Percentiles rank a stretch among this genome's conserved stretches.
phyloP scores from a whole-genome alignment of 2,888 invertebrate species.

The Cabera pusaria region DNA sequence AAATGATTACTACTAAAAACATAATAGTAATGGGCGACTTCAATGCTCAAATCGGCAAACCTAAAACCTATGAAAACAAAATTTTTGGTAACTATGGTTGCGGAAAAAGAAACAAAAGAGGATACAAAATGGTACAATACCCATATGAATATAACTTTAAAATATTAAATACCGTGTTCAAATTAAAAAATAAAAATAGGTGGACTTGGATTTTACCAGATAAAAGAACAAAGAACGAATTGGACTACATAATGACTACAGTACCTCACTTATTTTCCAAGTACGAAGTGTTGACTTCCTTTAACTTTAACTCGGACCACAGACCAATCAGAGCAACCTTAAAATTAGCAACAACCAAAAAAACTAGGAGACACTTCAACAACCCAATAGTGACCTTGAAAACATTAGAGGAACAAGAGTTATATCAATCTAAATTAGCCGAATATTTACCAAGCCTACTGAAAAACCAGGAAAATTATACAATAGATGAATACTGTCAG shows the following conservation, averaged over 20 bases:
- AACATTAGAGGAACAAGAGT: too few relatives aligned
- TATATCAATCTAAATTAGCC: too few relatives aligned
- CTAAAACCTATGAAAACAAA: slow-evolving; percentile 1
- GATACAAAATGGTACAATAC: slow-evolving; percentile 13
- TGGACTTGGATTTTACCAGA: slow-evolving; percentile 25
- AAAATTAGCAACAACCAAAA: too few relatives aligned
- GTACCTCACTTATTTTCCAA: not conserved
- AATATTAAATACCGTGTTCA: slow-evolving; percentile 21
- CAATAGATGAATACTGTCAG: too few relatives aligned
- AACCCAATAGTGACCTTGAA: too few relatives aligned
- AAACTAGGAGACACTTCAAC: too few relatives aligned
- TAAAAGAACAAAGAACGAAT: slow-evolving; percentile 17
- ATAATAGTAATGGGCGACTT: too few relatives aligned
- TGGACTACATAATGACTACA: slow-evolving; percentile 10
- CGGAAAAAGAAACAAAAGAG: slow-evolving; percentile 15
- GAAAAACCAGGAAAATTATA: not conserved
- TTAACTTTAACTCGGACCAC: too few relatives aligned
- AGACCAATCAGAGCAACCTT: too few relatives aligned
- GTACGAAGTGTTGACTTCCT: not conserved
- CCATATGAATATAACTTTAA: slow-evolving; percentile 15
- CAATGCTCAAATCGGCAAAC: too few relatives aligned
- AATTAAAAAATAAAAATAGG: slow-evolving; percentile 1
- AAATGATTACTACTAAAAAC: not conserved
- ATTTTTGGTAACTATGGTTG: slow-evolving; percentile 8
- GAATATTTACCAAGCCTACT: too few relatives aligned